Evolutionary conservation across 2,797 vertebrate species (phyloP).

Genomic region (Sebastes baramenuke): DNA sequence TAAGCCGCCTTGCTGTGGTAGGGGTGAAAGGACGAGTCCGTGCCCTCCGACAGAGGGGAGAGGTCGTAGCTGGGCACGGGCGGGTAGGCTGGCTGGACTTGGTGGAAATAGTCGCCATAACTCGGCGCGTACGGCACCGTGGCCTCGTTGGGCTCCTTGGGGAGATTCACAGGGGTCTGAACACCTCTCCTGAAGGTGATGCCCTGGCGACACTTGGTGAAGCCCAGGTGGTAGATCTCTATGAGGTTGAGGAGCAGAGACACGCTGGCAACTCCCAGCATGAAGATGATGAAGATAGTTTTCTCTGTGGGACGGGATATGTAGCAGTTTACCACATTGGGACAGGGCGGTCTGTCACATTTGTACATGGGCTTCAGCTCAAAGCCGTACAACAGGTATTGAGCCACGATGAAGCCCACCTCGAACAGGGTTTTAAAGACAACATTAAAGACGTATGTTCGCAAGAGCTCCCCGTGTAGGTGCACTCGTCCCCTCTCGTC

Average conservation of each 20-base stretch:
- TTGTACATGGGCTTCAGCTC: slow-evolving; percentile 89
- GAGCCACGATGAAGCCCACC: slow-evolving; percentile 88
- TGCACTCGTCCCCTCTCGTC: slow-evolving; percentile 79
- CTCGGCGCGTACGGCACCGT: slow-evolving; percentile 66
- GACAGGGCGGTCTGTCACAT: slow-evolving; percentile 86
- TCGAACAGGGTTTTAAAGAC: slow-evolving; percentile 90
- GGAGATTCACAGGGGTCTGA: background rate
- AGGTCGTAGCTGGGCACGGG: slow-evolving; percentile 73
- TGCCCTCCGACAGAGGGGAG: slow-evolving; percentile 65
- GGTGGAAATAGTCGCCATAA: slow-evolving; percentile 76
- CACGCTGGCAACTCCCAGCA: slow-evolving; percentile 87
- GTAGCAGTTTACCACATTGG: slow-evolving; percentile 89
- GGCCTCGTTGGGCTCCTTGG: slow-evolving; percentile 51
- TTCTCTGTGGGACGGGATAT: slow-evolving; percentile 91
- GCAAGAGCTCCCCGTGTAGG: slow-evolving; percentile 85
- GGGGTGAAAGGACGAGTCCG: slow-evolving; percentile 74
- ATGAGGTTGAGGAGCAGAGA: slow-evolving; percentile 89
- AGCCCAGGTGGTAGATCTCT: slow-evolving; percentile 88
- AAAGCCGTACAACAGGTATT: slow-evolving; percentile 88
- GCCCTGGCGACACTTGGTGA: slow-evolving; percentile 84
- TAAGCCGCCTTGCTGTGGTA: slow-evolving; percentile 76
- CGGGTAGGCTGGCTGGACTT: slow-evolving; percentile 66
- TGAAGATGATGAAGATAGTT: slow-evolving; percentile 91
- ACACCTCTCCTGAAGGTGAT: slow-evolving; percentile 51
- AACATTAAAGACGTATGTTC: slow-evolving; percentile 87